A percentile compares a stretch with the other conserved stretches of the same genome.
These are phyloP conservation scores for Pantelozetes paolii DNA, from an alignment of 2,888 invertebrate genomes.

Conservation along the genomic window DNA sequence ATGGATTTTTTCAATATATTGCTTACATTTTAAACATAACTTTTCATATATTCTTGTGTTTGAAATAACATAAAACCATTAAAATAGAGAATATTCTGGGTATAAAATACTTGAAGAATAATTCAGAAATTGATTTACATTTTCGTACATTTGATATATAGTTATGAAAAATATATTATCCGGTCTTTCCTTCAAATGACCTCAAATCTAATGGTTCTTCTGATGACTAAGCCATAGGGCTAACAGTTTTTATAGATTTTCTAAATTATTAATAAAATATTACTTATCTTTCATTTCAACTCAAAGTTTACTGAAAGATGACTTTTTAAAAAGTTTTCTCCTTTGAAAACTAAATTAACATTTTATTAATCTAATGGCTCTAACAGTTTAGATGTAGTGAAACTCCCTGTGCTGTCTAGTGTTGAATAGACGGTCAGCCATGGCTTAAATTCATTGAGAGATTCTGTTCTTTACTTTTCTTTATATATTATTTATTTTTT, in stretches of 20 bases:
- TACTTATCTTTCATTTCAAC: not conserved
- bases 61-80: not conserved
- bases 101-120: too few species aligned
- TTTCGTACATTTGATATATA: too few species aligned
- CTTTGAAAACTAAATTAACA: not conserved
- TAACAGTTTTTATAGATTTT: not conserved
- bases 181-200: too few species aligned
- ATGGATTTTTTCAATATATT: not conserved
- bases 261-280: not conserved
- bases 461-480: not conserved
- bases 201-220: not conserved
- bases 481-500: not conserved
- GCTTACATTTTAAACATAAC: not conserved
- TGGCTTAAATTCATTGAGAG: not conserved
- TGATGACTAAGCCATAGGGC: too few species aligned
- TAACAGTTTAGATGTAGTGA: not conserved
- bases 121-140: too few species aligned
- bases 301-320: not conserved
- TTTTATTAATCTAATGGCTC: slow-evolving; percentile 16
- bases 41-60: not conserved
- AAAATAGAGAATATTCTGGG: not conserved
- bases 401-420: not conserved
- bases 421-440: not conserved
- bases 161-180: too few species aligned
- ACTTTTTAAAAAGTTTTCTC: not conserved